Percentiles rank a stretch among this genome's conserved stretches.
Evolutionary conservation across 2,888 invertebrate species (phyloP).

Genomic region (Melanophora roralis): DNA sequence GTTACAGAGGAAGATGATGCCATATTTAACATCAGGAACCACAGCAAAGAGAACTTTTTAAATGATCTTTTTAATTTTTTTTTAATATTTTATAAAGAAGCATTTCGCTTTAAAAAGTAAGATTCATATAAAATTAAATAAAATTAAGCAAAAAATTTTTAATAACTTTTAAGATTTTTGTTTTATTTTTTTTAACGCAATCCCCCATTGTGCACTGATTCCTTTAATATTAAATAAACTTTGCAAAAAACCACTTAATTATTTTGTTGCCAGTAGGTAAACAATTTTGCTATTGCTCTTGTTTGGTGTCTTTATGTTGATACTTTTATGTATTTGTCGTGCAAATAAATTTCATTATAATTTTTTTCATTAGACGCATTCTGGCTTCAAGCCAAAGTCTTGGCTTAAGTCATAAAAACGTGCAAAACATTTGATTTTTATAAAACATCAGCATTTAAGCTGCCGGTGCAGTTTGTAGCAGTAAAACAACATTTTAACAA

Average conservation of each 20-base stretch:
- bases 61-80: too few relatives aligned
- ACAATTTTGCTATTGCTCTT: not conserved
- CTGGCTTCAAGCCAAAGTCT: slow-evolving; percentile 21
- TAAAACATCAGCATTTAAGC: slow-evolving; percentile 8
- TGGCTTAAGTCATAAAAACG: slow-evolving; percentile 32
- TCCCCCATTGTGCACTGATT: not conserved
- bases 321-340: slow-evolving; percentile 26
- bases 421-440: slow-evolving; percentile 23
- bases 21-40: too few relatives aligned
- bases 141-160: too few relatives aligned
- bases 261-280: slow-evolving; percentile 3
- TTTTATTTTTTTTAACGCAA: not conserved
- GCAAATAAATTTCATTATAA: slow-evolving; percentile 34
- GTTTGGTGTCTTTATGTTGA: slow-evolving; percentile 1
- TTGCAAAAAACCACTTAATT: slow-evolving; percentile 7
- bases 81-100: too few relatives aligned
- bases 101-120: too few relatives aligned
- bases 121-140: too few relatives aligned
- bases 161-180: too few relatives aligned
- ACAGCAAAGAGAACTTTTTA: too few relatives aligned
- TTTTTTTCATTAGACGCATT: slow-evolving; percentile 46
- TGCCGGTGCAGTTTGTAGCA: slow-evolving; percentile 3
- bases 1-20: too few relatives aligned
- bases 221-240: slow-evolving; percentile 22
- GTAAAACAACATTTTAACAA: not conserved